Conservation (phyloP, 2,797 vertebrate species). For the Synanceia verrucosa region DNA sequence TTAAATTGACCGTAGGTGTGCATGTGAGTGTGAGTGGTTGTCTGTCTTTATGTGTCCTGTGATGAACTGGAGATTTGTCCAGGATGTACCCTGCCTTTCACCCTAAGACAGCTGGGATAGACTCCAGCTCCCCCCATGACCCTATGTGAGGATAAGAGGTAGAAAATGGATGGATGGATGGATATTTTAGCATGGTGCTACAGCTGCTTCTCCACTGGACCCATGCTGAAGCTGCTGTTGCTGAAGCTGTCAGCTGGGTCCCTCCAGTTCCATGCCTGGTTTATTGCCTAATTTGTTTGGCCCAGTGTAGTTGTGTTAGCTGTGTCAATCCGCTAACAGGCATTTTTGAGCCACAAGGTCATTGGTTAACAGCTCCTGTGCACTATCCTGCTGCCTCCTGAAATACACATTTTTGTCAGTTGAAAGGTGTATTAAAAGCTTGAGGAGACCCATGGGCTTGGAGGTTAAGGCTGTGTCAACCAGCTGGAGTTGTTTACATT, state of each 20-base stretch:
- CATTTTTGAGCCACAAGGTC: slow-evolving; percentile 54
- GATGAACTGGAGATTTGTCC: too few relatives aligned
- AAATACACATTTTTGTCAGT: slow-evolving; percentile 58
- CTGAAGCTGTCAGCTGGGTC: slow-evolving; percentile 29
- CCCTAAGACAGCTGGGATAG: too few relatives aligned
- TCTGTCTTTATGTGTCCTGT: too few relatives aligned
- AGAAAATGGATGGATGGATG: too few relatives aligned
- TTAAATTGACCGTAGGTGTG: too few relatives aligned
- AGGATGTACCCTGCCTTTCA: too few relatives aligned
- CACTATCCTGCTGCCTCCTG: slow-evolving; percentile 53
- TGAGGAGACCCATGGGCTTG: slow-evolving; percentile 46
- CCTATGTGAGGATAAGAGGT: too few relatives aligned
- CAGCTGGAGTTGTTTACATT: slow-evolving; percentile 62
- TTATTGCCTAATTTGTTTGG: slow-evolving; percentile 65
- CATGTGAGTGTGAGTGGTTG: too few relatives aligned
- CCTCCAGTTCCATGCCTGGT: slow-evolving; percentile 36
- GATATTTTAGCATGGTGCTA: slow-evolving; percentile 29
- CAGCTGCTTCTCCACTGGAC: slow-evolving; percentile 41
- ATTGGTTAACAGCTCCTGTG: slow-evolving; percentile 61
- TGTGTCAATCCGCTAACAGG: slow-evolving; percentile 51
- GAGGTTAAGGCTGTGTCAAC: slow-evolving; percentile 59
- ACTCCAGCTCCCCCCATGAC: too few relatives aligned
- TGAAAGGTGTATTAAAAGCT: slow-evolving; percentile 66
- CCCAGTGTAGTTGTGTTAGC: slow-evolving; percentile 43
- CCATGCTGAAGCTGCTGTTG: slow-evolving; percentile 31